A percentile compares a stretch with the other conserved stretches of the same genome.
phyloP scores from a whole-genome alignment of 2,888 invertebrate species.

The Trachelus troglodyta region DNA sequence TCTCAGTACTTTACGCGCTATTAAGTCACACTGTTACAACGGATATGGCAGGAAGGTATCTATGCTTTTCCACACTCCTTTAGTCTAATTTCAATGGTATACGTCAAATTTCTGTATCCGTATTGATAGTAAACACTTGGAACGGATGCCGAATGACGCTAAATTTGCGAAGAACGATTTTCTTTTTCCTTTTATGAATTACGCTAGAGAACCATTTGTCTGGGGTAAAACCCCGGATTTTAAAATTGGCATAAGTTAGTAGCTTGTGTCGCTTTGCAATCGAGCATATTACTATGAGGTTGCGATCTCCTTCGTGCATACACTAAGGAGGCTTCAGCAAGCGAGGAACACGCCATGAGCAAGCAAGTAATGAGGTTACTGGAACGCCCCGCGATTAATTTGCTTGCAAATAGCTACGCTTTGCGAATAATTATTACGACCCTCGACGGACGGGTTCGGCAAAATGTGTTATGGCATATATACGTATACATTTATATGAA shows the following conservation, averaged over 20 bases:
- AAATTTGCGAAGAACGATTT: neutral
- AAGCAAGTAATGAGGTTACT: constrained; percentile 54
- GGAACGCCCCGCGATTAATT: constrained; percentile 53
- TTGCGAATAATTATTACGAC: constrained; percentile 37
- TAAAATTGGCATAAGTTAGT: neutral
- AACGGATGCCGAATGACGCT: neutral
- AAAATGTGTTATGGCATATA: neutral
- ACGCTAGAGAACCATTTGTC: neutral
- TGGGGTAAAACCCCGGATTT: neutral
- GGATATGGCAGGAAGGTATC: neutral
- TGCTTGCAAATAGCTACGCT: constrained; percentile 42
- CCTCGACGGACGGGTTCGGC: neutral
- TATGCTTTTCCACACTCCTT: neutral
- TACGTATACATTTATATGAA: neutral
- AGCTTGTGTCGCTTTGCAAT: neutral
- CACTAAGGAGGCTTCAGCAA: neutral
- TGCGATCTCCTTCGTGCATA: neutral
- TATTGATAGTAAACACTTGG: neutral
- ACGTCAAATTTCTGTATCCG: neutral
- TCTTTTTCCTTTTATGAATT: neutral
- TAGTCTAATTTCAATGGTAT: neutral
- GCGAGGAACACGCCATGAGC: constrained; percentile 16
- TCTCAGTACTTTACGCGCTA: neutral
- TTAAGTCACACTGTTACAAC: neutral
- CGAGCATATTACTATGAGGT: neutral